Conservation (phyloP, 2,113 vertebrate genomes). For the Salvelinus alpinus region DNA sequence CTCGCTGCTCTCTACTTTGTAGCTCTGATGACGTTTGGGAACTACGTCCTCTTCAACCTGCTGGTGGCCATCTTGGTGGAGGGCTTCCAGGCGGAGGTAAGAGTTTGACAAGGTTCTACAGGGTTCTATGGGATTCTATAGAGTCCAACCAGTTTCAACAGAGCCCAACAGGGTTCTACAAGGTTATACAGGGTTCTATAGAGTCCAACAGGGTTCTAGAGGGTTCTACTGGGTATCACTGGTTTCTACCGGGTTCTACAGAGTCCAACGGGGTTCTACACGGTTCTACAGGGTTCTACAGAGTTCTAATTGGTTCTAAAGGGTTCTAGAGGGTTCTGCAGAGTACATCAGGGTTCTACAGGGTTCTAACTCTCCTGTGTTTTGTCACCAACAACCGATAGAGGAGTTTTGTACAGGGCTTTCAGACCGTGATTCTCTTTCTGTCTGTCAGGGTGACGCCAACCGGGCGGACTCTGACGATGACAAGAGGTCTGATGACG, state of each 20-base stretch:
- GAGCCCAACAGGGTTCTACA: too few species aligned
- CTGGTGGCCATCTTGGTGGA: slow-evolving; percentile 97
- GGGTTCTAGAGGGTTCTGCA: too few species aligned
- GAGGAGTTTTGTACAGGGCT: too few species aligned
- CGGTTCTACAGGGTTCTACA: background rate
- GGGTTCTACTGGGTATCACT: too few species aligned
- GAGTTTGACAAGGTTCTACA: slow-evolving; percentile 93
- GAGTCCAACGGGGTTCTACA: background rate
- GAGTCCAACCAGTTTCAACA: slow-evolving; percentile 69
- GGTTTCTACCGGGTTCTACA: too few species aligned
- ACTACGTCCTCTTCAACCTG: slow-evolving; percentile 97
- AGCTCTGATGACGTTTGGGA: slow-evolving; percentile 97
- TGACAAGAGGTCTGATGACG: slow-evolving; percentile 87
- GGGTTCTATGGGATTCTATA: slow-evolving; percentile 54
- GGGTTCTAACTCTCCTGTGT: too few species aligned
- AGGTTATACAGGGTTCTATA: too few species aligned
- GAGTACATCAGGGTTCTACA: too few species aligned
- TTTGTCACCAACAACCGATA: background rate
- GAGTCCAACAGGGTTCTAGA: too few species aligned
- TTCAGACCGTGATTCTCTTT: background rate
- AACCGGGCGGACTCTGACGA: slow-evolving; percentile 92
- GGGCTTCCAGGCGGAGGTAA: slow-evolving; percentile 96
- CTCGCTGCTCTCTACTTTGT: slow-evolving; percentile 98
- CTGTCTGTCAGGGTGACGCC: slow-evolving; percentile 84
- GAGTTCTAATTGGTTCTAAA: too few species aligned